Conservation (phyloP, 2,113 vertebrate genomes). For the Otus sunia region DNA sequence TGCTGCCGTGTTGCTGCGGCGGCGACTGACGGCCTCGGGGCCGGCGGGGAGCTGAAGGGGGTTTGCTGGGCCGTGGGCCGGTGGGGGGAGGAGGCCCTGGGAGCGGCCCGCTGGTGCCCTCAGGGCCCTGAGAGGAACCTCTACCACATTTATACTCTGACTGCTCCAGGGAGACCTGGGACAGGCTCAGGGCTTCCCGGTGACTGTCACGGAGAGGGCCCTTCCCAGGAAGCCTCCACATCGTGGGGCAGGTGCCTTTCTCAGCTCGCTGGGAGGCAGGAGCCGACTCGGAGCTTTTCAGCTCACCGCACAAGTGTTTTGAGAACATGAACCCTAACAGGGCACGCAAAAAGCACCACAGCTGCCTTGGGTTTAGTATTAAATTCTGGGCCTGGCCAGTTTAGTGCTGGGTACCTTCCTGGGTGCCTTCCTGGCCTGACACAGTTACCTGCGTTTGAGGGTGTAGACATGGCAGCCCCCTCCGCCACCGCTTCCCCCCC, state of each 20-base stretch:
- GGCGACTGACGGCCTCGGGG: background rate
- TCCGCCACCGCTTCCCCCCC: accelerated
- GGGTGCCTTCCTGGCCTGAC: background rate
- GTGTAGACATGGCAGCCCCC: background rate
- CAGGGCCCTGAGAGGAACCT: background rate
- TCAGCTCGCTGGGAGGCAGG: background rate
- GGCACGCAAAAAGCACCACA: background rate
- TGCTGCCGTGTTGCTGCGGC: no score
- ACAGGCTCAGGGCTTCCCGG: background rate
- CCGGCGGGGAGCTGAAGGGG: background rate
- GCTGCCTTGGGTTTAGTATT: background rate
- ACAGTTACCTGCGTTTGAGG: accelerated
- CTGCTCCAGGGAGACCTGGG: background rate
- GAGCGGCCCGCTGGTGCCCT: background rate
- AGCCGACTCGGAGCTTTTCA: background rate
- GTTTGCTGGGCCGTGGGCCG: background rate
- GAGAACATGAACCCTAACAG: background rate
- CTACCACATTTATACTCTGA: accelerated
- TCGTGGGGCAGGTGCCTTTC: background rate
- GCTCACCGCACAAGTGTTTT: background rate
- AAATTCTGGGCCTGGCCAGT: background rate
- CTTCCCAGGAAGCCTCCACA: background rate
- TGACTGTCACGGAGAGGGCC: background rate
- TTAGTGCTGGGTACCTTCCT: background rate
- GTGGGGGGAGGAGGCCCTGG: no score